Conservation (phyloP, 2,888 invertebrate species). For the Odontothrips loti region DNA sequence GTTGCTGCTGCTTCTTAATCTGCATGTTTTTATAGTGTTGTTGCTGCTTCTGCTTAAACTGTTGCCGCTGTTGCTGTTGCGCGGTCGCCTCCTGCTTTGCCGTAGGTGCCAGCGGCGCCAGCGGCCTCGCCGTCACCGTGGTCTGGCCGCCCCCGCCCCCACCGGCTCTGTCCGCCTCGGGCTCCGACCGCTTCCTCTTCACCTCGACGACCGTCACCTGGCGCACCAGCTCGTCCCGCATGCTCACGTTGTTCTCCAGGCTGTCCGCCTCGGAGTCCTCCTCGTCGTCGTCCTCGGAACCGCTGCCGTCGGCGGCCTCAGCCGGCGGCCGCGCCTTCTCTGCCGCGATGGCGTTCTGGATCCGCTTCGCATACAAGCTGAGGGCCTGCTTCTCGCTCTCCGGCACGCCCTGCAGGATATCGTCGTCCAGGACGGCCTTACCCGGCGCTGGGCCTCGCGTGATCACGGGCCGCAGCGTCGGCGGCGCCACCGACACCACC, state of each 20-base stretch:
- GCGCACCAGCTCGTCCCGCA: constrained; percentile 1
- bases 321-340: constrained; percentile 9
- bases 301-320: not conserved
- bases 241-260: constrained; percentile 20
- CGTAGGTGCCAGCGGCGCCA: not conserved
- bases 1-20: not conserved
- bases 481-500: not conserved
- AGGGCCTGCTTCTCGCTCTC: constrained; percentile 22
- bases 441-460: not conserved
- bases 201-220: constrained; percentile 4
- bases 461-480: not conserved
- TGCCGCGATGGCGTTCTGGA: constrained; percentile 14
- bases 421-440: not conserved
- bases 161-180: not conserved
- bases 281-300: not conserved
- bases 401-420: not conserved
- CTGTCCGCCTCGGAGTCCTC: not conserved
- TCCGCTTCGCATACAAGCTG: constrained; percentile 10
- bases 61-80: not conserved
- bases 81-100: not conserved
- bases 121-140: not conserved
- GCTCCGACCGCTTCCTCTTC: not conserved
- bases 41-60: not conserved
- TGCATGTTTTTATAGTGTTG: not conserved
- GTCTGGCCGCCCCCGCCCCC: not conserved